A percentile compares a stretch with the other conserved stretches of the same genome.
phyloP scores from a whole-genome alignment of 2,888 invertebrate species.

The Ectemnius cavifrons region DNA sequence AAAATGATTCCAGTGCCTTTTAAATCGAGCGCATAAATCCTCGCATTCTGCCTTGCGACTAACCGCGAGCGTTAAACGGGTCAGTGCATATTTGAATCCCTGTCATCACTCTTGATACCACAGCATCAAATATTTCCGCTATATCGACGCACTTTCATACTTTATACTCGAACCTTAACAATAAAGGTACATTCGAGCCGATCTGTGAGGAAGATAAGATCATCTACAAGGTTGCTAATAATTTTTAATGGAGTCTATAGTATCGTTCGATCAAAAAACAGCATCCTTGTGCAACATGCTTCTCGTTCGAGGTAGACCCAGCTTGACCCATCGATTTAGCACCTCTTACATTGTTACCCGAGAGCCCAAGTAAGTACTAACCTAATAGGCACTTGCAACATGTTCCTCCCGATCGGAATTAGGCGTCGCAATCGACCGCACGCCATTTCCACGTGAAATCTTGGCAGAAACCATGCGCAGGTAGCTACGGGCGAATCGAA shows the following conservation, averaged over 20 bases:
- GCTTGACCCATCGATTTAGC: no score
- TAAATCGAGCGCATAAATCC: slow-evolving; percentile 35
- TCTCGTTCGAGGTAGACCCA: no score
- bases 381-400: slow-evolving; percentile 61
- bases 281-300: no score
- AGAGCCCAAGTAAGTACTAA: slow-evolving; percentile 53
- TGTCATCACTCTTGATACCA: slow-evolving; percentile 12
- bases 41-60: slow-evolving; percentile 10
- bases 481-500: slow-evolving; percentile 14
- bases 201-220: no score
- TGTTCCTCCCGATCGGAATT: slow-evolving; percentile 36
- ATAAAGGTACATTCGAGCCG: no score
- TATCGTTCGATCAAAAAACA: no score
- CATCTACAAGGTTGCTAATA: no score
- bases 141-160: not conserved
- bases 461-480: slow-evolving; percentile 16
- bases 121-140: not conserved
- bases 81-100: slow-evolving; percentile 40
- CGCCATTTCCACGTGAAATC: slow-evolving; percentile 48
- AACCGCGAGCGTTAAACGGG: slow-evolving; percentile 28
- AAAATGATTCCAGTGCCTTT: slow-evolving; percentile 38
- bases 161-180: no score
- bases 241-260: no score
- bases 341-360: no score
- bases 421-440: slow-evolving; percentile 59